phyloP scores from a whole-genome alignment of 2,113 vertebrate genomes.

The Rhinolophus sinicus region DNA sequence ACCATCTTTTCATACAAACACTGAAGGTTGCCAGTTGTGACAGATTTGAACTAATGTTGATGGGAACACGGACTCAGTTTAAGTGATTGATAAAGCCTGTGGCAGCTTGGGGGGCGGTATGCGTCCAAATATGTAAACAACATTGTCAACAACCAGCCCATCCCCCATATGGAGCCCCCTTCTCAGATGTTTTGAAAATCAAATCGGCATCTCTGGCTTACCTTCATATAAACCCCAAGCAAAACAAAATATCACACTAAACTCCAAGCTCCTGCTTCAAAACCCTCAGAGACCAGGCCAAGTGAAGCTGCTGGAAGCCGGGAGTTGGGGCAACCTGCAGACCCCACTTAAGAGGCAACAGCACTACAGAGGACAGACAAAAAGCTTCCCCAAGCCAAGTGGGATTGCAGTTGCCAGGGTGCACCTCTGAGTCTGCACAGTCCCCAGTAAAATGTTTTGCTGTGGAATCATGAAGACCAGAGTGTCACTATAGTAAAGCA shows the following conservation, averaged over 20 bases:
- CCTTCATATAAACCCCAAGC: conserved; percentile 68
- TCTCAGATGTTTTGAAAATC: conserved; percentile 67
- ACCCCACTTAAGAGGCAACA: not conserved
- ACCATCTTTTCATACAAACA: conserved; percentile 82
- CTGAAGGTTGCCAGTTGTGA: conserved; percentile 87
- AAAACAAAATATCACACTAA: conserved; percentile 54
- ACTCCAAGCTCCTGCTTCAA: not conserved
- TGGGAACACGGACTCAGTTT: conserved; percentile 80
- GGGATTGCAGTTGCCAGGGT: accelerated
- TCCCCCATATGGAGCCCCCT: conserved; percentile 69
- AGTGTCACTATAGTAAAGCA: not conserved
- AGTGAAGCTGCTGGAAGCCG: not conserved
- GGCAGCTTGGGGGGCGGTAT: conserved; percentile 87
- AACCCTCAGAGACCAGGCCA: not conserved
- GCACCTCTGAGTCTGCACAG: not conserved
- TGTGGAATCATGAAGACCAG: not conserved
- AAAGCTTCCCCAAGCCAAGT: not conserved
- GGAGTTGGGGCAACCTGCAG: not conserved
- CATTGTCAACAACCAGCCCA: conserved; percentile 79
- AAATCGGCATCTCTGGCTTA: conserved; percentile 49
- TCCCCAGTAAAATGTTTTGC: not conserved
- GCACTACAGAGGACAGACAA: not conserved
- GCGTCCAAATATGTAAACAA: conserved; percentile 84
- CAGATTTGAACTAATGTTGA: conserved; percentile 85
- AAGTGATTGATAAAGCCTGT: conserved; percentile 84